Evolutionary conservation across 2,888 invertebrate species (phyloP).

Genomic region (Fabriciana adippe): DNA sequence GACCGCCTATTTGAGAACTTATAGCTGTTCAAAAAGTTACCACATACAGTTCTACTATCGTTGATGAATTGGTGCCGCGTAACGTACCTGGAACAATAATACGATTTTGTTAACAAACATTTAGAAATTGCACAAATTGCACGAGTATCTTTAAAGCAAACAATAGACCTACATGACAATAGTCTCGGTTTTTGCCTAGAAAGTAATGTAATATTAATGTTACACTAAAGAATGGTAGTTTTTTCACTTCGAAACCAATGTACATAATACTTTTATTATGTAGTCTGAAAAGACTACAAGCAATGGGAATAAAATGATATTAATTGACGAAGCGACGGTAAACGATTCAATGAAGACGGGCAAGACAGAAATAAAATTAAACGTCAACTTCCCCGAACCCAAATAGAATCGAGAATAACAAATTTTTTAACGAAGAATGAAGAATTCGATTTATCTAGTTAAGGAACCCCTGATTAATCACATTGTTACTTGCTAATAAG

Average conservation of each 20-base stretch:
- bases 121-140: constrained; percentile 1
- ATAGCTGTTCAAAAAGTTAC: constrained; percentile 1
- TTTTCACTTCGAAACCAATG: no score
- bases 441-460: constrained; percentile 32
- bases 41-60: background rate
- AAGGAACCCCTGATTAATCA: constrained; percentile 26
- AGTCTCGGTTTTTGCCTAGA: constrained; percentile 4
- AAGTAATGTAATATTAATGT: background rate
- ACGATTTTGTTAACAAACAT: constrained; percentile 8
- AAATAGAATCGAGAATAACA: constrained; percentile 40
- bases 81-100: constrained; percentile 12
- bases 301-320: constrained; percentile 66
- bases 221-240: background rate
- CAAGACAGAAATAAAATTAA: constrained; percentile 56
- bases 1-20: background rate
- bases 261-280: background rate
- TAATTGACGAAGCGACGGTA: constrained; percentile 67
- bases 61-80: background rate
- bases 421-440: constrained; percentile 38
- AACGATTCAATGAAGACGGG: constrained; percentile 57
- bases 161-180: background rate
- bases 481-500: constrained; percentile 23
- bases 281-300: constrained; percentile 46
- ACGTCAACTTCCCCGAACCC: constrained; percentile 48
- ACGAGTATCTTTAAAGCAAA: background rate